These are phyloP conservation scores for Malacosoma neustria DNA, from an alignment of 2,888 invertebrate genomes.

Conservation along the genomic window DNA sequence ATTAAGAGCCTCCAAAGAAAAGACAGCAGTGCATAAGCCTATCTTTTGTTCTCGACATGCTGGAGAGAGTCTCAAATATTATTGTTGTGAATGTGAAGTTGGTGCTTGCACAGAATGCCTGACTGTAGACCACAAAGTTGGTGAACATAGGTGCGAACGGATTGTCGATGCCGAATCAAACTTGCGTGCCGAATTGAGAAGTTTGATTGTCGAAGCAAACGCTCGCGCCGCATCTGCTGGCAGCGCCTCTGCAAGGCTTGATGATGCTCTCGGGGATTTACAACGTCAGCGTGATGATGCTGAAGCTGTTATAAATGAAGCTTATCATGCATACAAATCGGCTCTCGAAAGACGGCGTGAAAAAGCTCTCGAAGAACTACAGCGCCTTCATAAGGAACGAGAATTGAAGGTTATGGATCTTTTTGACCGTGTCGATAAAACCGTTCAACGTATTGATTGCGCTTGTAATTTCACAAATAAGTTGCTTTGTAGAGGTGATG, in stretches of 20 bases:
- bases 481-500: slow-evolving; percentile 88
- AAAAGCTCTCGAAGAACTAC: slow-evolving; percentile 81
- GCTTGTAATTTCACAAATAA: slow-evolving; percentile 90
- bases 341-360: slow-evolving; percentile 88
- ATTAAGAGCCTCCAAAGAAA: slow-evolving; percentile 84
- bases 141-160: slow-evolving; percentile 88
- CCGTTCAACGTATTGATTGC: slow-evolving; percentile 88
- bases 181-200: slow-evolving; percentile 84
- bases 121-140: slow-evolving; percentile 86
- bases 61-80: slow-evolving; percentile 89
- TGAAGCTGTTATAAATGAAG: slow-evolving; percentile 86
- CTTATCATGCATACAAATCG: slow-evolving; percentile 86
- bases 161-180: slow-evolving; percentile 86
- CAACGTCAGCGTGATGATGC: slow-evolving; percentile 92
- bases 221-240: slow-evolving; percentile 84
- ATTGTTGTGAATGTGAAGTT: slow-evolving; percentile 90
- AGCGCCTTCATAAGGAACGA: slow-evolving; percentile 85
- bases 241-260: slow-evolving; percentile 82
- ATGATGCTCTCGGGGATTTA: slow-evolving; percentile 87
- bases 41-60: slow-evolving; percentile 88
- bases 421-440: slow-evolving; percentile 87
- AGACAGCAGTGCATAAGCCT: slow-evolving; percentile 91
- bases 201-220: slow-evolving; percentile 83
- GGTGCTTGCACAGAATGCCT: slow-evolving; percentile 93
- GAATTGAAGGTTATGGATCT: slow-evolving; percentile 94